These are phyloP conservation scores for Umimayanthus chanpuru DNA, from an alignment of 92 coral and sea anemone species.

Conservation along the genomic window DNA sequence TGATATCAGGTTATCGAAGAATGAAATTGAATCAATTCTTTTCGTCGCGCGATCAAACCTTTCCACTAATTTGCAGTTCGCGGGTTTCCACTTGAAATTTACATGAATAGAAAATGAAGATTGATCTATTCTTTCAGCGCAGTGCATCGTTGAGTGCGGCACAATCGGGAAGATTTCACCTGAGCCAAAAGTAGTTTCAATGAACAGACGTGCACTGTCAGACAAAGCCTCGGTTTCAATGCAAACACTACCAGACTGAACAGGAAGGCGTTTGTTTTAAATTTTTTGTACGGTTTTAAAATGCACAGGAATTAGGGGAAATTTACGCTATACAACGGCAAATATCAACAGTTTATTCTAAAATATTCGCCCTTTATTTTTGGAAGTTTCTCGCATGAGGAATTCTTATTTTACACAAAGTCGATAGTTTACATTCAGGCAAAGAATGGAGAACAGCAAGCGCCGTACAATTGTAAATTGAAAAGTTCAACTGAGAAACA, in stretches of 20 bases:
- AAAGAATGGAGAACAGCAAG: slow-evolving; percentile 41
- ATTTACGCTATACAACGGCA: neutral
- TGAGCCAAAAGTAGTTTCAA: neutral
- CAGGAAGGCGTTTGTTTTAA: neutral
- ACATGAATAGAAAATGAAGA: neutral
- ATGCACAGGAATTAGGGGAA: neutral
- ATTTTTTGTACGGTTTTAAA: neutral
- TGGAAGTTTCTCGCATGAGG: neutral
- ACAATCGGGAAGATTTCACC: neutral
- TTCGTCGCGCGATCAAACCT: slow-evolving; percentile 11
- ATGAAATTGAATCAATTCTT: neutral
- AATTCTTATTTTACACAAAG: slow-evolving; percentile 25
- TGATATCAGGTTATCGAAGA: slow-evolving; percentile 26
- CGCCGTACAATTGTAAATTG: slow-evolving; percentile 14
- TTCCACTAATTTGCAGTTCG: neutral
- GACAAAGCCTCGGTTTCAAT: neutral
- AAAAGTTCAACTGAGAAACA: slow-evolving; percentile 40
- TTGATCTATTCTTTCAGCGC: neutral
- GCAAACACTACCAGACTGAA: neutral
- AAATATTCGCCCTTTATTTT: neutral
- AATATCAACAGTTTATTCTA: neutral
- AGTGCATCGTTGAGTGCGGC: neutral
- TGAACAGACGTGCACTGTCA: slow-evolving; percentile 1
- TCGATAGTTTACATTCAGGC: slow-evolving; percentile 11
- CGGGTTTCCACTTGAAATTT: neutral